Conservation (phyloP, 2,797 vertebrate species). For the Sebastes oblongus region DNA sequence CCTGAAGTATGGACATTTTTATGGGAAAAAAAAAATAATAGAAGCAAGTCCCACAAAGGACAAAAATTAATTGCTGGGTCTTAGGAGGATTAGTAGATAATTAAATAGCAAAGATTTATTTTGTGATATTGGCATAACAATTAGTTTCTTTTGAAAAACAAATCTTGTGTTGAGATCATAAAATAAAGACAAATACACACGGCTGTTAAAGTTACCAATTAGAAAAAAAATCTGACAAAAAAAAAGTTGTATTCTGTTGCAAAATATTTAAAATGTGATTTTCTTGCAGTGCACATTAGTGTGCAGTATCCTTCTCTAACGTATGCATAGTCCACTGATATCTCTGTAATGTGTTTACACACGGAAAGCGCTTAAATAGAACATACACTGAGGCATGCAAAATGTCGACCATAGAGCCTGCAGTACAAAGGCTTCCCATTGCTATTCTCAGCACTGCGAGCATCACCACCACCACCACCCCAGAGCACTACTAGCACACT, state of each 20-base stretch:
- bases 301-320: not conserved
- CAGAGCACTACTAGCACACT: constrained; percentile 41
- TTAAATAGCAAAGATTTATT: not conserved
- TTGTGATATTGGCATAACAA: not conserved
- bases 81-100: no score
- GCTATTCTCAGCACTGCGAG: constrained; percentile 53
- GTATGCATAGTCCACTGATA: not conserved
- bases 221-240: not conserved
- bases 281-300: no score
- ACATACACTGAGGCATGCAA: not conserved
- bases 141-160: not conserved
- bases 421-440: constrained; percentile 44
- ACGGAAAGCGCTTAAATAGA: not conserved
- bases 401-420: constrained; percentile 10
- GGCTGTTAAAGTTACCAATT: not conserved
- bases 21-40: no score
- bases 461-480: constrained; percentile 53
- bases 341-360: not conserved
- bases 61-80: no score
- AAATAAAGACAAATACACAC: not conserved
- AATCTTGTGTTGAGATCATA: not conserved
- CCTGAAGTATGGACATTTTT: no score
- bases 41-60: no score
- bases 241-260: not conserved
- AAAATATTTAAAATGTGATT: rapidly evolving